A percentile compares a stretch with the other conserved stretches of the same genome.
These are phyloP conservation scores for Boloria euphrosyne DNA, from an alignment of 2,888 invertebrate species.

Conservation along the genomic window DNA sequence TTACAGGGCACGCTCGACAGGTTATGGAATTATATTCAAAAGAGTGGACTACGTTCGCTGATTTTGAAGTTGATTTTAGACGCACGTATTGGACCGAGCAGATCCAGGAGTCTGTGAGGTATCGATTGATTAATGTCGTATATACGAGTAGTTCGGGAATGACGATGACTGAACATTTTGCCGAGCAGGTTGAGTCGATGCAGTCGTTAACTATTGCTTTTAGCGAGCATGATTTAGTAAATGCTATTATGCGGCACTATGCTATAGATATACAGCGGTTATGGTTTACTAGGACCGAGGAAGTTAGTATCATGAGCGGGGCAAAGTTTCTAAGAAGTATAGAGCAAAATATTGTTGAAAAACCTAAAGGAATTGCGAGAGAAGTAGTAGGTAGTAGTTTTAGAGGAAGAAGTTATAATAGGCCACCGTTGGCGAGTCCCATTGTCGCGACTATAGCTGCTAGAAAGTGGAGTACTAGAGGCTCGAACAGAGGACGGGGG, in stretches of 20 bases:
- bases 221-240: not conserved
- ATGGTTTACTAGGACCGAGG: not conserved
- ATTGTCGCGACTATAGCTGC: not conserved
- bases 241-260: not conserved
- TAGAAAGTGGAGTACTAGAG: not conserved
- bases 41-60: not conserved
- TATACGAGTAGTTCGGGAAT: not conserved
- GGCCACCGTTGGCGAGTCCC: not conserved
- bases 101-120: conserved; percentile 3
- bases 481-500: not conserved
- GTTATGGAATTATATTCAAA: not conserved
- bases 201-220: not conserved
- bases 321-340: not conserved
- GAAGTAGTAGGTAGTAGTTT: not conserved
- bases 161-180: not conserved
- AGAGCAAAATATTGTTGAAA: not conserved
- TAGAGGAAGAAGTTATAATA: not conserved
- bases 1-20: not conserved
- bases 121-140: not conserved
- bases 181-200: not conserved
- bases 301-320: not conserved
- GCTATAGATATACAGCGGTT: not conserved
- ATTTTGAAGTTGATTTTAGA: not conserved
- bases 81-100: not conserved
- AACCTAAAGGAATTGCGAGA: not conserved